Percentiles rank a stretch among this genome's conserved stretches.
Evolutionary conservation across 1,140 invertebrate genomes (phyloP).

Genomic region (Ruditapes philippinarum): DNA sequence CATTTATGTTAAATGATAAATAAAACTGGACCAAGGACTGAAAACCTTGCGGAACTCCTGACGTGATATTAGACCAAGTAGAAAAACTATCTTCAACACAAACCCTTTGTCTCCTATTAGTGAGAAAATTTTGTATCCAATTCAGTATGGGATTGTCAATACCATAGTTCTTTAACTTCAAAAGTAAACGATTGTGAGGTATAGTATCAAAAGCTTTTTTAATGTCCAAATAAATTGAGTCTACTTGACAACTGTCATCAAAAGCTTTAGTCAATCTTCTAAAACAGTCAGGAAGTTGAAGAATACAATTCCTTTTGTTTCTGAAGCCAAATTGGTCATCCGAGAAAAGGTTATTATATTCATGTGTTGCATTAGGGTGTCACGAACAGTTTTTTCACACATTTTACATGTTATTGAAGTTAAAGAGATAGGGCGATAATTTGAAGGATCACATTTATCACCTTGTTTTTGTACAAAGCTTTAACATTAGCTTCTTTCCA

Average conservation of each 20-base stretch:
- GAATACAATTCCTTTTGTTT: not conserved
- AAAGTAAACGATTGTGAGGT: not conserved
- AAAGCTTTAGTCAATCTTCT: not conserved
- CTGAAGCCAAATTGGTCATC: not conserved
- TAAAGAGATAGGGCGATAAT: not conserved
- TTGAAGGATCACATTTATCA: not conserved
- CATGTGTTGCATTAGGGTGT: not conserved
- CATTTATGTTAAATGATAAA: too few relatives aligned
- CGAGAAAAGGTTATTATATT: not conserved
- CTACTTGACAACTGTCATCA: not conserved
- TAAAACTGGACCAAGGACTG: too few relatives aligned
- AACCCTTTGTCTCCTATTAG: too few relatives aligned
- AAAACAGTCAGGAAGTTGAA: not conserved
- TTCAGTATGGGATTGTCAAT: not conserved
- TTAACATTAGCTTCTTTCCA: not conserved
- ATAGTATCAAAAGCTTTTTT: slow-evolving; percentile 10
- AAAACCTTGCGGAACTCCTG: too few relatives aligned
- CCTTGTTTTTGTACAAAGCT: not conserved
- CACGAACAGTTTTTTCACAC: not conserved
- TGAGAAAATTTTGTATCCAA: too few relatives aligned
- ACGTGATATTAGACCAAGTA: too few relatives aligned
- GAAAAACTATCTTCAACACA: too few relatives aligned
- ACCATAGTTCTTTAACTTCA: not conserved
- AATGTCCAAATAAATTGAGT: not conserved
- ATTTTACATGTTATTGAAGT: not conserved